A percentile compares a stretch with the other conserved stretches of the same genome.
Evolutionary conservation across 2,797 vertebrate species (phyloP).

Genomic region (Pterois miles): DNA sequence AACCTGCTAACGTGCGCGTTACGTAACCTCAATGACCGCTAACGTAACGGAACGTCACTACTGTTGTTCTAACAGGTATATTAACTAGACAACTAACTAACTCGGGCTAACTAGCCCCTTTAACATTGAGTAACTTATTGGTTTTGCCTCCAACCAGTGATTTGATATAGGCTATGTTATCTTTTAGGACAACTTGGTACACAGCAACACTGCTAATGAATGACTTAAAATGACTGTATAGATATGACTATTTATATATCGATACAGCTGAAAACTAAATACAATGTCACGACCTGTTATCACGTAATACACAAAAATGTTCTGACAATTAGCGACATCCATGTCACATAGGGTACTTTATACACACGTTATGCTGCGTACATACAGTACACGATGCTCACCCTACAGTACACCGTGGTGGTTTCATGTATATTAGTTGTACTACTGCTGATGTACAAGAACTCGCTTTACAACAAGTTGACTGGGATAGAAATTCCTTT

Average conservation of each 20-base stretch:
- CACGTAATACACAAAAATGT: neutral
- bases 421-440: neutral
- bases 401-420: neutral
- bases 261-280: neutral
- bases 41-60: too few species aligned
- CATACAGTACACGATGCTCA: neutral
- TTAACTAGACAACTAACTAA: too few species aligned
- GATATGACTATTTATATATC: neutral
- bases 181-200: neutral
- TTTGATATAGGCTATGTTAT: neutral
- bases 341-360: neutral
- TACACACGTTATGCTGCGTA: neutral
- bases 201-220: neutral
- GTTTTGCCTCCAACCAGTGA: neutral
- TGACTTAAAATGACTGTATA: neutral
- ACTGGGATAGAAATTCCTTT: neutral
- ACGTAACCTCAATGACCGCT: slow-evolving; percentile 45
- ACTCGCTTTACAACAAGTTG: neutral
- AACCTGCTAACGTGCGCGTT: neutral
- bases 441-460: neutral
- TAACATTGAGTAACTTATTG: neutral
- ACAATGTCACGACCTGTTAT: neutral
- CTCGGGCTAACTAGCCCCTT: neutral
- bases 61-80: neutral
- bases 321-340: neutral